Evolutionary conservation across 2,113 vertebrate species (phyloP).

Genomic region (Callipepla californica): DNA sequence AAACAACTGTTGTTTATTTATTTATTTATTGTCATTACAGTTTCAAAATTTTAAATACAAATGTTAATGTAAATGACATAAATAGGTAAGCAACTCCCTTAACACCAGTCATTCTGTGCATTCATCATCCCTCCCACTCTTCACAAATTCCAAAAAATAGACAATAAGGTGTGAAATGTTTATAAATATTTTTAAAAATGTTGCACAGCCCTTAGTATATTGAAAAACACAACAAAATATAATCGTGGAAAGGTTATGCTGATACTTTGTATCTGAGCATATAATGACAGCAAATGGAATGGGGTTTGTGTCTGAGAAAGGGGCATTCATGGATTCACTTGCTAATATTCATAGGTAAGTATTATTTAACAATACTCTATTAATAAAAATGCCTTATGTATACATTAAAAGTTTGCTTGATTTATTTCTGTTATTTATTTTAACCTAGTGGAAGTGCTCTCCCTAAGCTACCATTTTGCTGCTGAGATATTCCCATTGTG

Average conservation of each 20-base stretch:
- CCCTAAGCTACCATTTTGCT: not conserved
- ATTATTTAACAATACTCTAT: not conserved
- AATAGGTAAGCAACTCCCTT: not conserved
- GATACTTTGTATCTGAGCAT: not conserved
- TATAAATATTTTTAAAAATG: fast-evolving
- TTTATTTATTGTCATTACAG: not conserved
- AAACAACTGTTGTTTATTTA: not conserved
- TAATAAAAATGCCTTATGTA: not conserved
- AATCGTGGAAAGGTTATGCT: not conserved
- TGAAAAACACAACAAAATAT: not conserved
- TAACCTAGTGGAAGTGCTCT: not conserved
- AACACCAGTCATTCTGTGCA: not conserved
- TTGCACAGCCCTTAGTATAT: not conserved
- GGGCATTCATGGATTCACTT: not conserved
- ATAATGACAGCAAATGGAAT: not conserved
- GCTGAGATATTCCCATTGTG: not conserved
- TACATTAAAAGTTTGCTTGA: not conserved
- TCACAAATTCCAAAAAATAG: not conserved
- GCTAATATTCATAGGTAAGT: not conserved
- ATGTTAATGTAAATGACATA: not conserved
- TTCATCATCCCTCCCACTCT: not conserved
- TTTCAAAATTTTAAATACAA: not conserved
- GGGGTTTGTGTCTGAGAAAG: not conserved
- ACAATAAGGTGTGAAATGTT: not conserved
- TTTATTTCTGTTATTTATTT: not conserved